Evolutionary conservation across 2,888 invertebrate genomes (phyloP).

Genomic region (Dicyrtomina minuta): DNA sequence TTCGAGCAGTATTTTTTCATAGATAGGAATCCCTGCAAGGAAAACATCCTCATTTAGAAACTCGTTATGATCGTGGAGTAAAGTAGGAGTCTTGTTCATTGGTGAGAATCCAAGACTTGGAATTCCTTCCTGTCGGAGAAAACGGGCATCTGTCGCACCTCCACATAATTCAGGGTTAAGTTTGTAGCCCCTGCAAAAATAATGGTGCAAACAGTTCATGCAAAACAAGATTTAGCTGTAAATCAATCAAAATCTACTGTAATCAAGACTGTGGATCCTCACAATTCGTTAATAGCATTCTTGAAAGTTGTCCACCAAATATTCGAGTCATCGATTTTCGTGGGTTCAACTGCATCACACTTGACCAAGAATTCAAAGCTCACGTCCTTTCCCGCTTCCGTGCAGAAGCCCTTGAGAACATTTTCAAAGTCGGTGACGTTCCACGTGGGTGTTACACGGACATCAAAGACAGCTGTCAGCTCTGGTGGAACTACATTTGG

Average conservation of each 20-base stretch:
- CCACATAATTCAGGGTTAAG: neutral
- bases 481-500: slow-evolving; percentile 82
- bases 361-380: slow-evolving; percentile 64
- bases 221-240: neutral
- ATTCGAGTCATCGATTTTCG: slow-evolving; percentile 66
- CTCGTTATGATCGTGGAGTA: slow-evolving; percentile 91
- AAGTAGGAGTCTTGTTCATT: slow-evolving; percentile 78
- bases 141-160: slow-evolving; percentile 69
- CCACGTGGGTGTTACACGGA: slow-evolving; percentile 68
- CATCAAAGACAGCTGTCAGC: slow-evolving; percentile 72
- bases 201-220: no score
- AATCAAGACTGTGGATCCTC: neutral
- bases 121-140: slow-evolving; percentile 70
- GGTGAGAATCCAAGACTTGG: slow-evolving; percentile 90
- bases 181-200: neutral
- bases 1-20: no score
- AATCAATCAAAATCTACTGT: neutral
- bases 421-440: slow-evolving; percentile 65
- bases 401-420: slow-evolving; percentile 61
- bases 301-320: slow-evolving; percentile 74
- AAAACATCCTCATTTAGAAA: slow-evolving; percentile 75
- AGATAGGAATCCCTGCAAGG: slow-evolving; percentile 78
- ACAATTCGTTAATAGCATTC: no score
- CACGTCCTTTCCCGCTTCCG: slow-evolving; percentile 72
- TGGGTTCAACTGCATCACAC: slow-evolving; percentile 64